phyloP scores from a whole-genome alignment of 2,113 vertebrate species.

The Toxotes jaculatrix region DNA sequence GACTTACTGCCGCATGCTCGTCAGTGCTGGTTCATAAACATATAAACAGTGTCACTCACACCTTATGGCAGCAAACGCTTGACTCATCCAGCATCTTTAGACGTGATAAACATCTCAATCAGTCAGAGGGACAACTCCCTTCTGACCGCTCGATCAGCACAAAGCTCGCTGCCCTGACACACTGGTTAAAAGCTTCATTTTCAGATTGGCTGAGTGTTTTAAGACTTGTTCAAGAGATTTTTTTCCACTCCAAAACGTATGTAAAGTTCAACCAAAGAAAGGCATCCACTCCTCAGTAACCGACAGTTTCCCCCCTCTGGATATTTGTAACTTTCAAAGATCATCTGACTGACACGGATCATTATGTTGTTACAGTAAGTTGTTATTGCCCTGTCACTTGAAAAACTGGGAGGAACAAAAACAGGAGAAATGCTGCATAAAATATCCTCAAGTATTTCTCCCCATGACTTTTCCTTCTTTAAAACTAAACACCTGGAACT shows the following conservation, averaged over 20 bases:
- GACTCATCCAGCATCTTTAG: constrained; percentile 45
- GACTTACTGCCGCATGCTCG: constrained; percentile 44
- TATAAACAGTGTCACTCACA: constrained; percentile 44
- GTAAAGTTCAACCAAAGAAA: not conserved
- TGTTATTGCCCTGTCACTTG: not conserved
- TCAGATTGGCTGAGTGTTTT: not conserved
- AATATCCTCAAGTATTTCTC: not conserved
- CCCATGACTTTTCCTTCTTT: not conserved
- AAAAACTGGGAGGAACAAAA: not conserved
- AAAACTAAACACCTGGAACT: not conserved
- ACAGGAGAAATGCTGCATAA: not conserved
- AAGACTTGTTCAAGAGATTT: not conserved
- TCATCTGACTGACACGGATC: constrained; percentile 40
- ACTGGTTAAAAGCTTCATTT: not conserved
- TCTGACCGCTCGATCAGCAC: not conserved
- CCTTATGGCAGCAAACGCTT: constrained; percentile 26
- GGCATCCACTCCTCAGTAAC: not conserved
- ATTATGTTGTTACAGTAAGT: constrained; percentile 4
- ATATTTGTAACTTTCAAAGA: constrained; percentile 37
- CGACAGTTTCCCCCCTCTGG: not conserved
- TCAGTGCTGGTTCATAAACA: constrained; percentile 39
- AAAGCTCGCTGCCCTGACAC: not conserved
- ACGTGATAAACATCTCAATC: constrained; percentile 15
- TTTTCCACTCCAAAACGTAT: not conserved
- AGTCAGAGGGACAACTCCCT: not conserved